Percentiles rank a stretch among this genome's conserved stretches.
phyloP scores from a whole-genome alignment of 2,113 vertebrate genomes.

The Oreochromis tanganicae region DNA sequence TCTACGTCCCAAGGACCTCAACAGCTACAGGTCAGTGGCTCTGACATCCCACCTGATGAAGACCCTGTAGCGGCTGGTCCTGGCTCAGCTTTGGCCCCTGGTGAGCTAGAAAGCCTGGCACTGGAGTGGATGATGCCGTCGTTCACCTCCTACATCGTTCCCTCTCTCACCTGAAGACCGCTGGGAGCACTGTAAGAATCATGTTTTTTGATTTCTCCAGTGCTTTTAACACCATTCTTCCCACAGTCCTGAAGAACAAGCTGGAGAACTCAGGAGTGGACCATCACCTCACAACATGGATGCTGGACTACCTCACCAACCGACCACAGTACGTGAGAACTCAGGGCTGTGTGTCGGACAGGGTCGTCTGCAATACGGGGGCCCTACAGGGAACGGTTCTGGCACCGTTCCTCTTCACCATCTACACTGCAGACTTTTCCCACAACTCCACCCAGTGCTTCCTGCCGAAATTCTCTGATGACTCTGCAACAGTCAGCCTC shows the following conservation, averaged over 20 bases:
- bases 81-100: neutral
- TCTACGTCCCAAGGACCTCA: neutral
- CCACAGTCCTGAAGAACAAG: neutral
- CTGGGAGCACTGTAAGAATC: neutral
- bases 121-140: neutral
- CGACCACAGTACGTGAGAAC: neutral
- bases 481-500: neutral
- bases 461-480: accelerated
- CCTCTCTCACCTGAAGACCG: neutral
- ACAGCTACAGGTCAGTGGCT: neutral
- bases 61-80: neutral
- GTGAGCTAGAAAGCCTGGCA: neutral
- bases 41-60: neutral
- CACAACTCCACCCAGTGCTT: neutral
- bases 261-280: neutral
- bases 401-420: neutral
- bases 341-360: neutral
- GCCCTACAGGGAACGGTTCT: neutral
- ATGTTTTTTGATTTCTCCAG: neutral
- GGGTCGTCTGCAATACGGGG: neutral
- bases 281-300: accelerated
- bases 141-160: neutral
- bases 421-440: neutral
- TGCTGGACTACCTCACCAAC: neutral
- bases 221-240: neutral